Evolutionary conservation across 2,797 vertebrate species (phyloP).

Genomic region (Hybognathus amarus): DNA sequence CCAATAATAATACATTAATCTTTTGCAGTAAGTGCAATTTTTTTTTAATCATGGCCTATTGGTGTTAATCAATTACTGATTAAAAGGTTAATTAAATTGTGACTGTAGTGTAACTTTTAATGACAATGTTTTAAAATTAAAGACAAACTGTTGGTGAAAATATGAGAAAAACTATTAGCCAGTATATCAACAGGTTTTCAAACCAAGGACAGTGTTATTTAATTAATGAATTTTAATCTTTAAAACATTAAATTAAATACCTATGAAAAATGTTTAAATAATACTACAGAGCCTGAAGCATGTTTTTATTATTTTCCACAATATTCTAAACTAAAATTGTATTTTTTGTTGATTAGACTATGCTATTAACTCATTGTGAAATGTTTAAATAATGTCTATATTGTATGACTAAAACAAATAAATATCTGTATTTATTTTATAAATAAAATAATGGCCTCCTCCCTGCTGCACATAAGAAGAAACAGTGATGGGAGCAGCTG

Average conservation of each 20-base stretch:
- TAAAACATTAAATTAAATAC: not conserved
- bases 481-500: conserved; percentile 27
- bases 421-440: not conserved
- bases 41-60: not conserved
- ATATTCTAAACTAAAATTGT: not conserved
- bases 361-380: not conserved
- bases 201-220: not conserved
- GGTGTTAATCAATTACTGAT: too few relatives aligned
- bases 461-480: conserved; percentile 1
- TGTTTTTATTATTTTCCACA: not conserved
- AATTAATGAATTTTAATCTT: not conserved
- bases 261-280: not conserved
- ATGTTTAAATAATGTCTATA: not conserved
- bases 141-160: not conserved
- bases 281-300: too few relatives aligned
- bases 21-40: not conserved
- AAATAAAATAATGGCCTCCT: not conserved
- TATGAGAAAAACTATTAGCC: not conserved
- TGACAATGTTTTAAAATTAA: not conserved
- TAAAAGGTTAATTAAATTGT: not conserved
- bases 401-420: not conserved
- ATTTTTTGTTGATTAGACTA: not conserved
- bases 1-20: not conserved
- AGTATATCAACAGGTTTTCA: not conserved
- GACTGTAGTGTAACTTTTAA: too few relatives aligned